Evolutionary conservation across 1,140 invertebrate genomes (phyloP).

Genomic region (Drosophila melanogaster): Release_6_plus_ISO1_MT NT_033777.3:12321001-12321500

Average conservation of each 20-base stretch:
- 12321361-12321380: constrained; percentile 66
- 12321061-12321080: constrained; percentile 73
- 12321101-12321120: constrained; percentile 67
- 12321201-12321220: constrained; percentile 84
- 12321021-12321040: constrained; percentile 80
- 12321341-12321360: constrained; percentile 25
- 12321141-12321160: constrained; percentile 61
- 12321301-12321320: constrained; percentile 37
- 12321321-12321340: background rate
- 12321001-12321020: constrained; percentile 38
- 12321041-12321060: constrained; percentile 12
- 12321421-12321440: constrained; percentile 20
- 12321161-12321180: constrained; percentile 59
- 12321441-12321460: constrained; percentile 28
- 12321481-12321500: constrained; percentile 7
- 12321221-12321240: constrained; percentile 69
- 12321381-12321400: constrained; percentile 72
- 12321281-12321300: constrained; percentile 83
- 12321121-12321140: constrained; percentile 44
- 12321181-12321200: constrained; percentile 70
- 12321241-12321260: constrained; percentile 61
- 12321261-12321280: constrained; percentile 60
- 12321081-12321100: constrained; percentile 38
- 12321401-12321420: constrained; percentile 22
- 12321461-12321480: constrained; percentile 65